These are phyloP conservation scores for Charaxes varanes DNA, from an alignment of 1,140 invertebrate genomes.

Conservation along the genomic window DNA sequence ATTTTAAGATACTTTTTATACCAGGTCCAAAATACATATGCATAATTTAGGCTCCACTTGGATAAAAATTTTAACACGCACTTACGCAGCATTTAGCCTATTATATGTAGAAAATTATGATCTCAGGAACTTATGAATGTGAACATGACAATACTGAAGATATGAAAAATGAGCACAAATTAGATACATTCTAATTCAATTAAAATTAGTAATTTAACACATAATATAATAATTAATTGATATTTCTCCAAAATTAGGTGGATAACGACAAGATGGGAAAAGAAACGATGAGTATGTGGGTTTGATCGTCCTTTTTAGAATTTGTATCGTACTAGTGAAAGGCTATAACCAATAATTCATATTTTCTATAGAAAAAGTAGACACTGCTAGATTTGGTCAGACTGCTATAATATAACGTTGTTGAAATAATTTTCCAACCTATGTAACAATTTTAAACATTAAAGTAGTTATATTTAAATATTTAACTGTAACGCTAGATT, in stretches of 20 bases:
- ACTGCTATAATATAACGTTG: neutral
- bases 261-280: conserved; percentile 28
- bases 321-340: conserved; percentile 18
- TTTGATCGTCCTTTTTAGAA: conserved; percentile 26
- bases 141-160: too few relatives aligned
- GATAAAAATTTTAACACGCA: too few relatives aligned
- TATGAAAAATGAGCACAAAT: too few relatives aligned
- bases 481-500: conserved; percentile 5
- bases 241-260: conserved; percentile 41
- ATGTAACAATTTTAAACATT: neutral
- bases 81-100: too few relatives aligned
- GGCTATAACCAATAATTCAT: conserved; percentile 12
- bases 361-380: conserved; percentile 14
- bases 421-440: conserved; percentile 3
- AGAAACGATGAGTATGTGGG: conserved; percentile 42
- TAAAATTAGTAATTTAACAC: too few relatives aligned
- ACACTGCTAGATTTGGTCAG: conserved; percentile 12
- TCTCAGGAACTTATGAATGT: too few relatives aligned
- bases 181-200: too few relatives aligned
- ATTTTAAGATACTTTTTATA: too few relatives aligned
- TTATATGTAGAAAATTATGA: too few relatives aligned
- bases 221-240: conserved; percentile 16
- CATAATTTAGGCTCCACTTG: too few relatives aligned
- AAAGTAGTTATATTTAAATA: neutral
- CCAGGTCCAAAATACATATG: too few relatives aligned